These are phyloP conservation scores for Hiodon tergisus DNA, from an alignment of 2,113 vertebrate genomes.

Conservation along the genomic window DNA sequence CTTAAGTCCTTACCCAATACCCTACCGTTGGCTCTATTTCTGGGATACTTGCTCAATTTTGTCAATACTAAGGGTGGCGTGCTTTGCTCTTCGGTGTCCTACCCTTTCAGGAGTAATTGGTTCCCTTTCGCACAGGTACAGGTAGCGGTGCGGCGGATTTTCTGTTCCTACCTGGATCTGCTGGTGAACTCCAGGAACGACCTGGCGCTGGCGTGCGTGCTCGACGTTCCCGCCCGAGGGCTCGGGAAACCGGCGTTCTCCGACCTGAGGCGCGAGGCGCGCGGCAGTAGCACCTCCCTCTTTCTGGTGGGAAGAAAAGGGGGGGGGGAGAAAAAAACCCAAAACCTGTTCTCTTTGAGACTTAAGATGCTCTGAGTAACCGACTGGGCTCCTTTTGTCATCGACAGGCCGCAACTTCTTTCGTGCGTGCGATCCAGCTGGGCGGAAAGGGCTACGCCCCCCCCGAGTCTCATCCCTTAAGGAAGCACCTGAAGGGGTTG, in stretches of 20 bases:
- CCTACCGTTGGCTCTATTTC: too few species aligned
- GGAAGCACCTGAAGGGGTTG: conserved; percentile 78
- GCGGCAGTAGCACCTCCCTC: conserved; percentile 68
- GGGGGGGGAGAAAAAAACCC: too few species aligned
- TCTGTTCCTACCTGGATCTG: conserved; percentile 81
- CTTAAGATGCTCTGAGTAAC: conserved; percentile 40
- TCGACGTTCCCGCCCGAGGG: conserved; percentile 76
- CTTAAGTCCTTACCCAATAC: too few species aligned
- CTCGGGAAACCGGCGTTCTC: conserved; percentile 82
- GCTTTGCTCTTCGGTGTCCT: background rate
- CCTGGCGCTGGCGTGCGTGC: conserved; percentile 71
- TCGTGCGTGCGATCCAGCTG: conserved; percentile 79
- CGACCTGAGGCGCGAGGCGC: conserved; percentile 72
- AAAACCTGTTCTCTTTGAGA: background rate
- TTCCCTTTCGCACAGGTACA: conserved; percentile 49
- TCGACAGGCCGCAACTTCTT: conserved; percentile 72
- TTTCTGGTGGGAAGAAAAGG: conserved; percentile 70
- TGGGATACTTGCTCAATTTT: background rate
- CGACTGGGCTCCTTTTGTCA: background rate
- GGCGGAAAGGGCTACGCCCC: conserved; percentile 84
- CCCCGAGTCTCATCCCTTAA: conserved; percentile 72
- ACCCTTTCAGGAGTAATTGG: background rate
- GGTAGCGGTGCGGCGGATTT: conserved; percentile 61
- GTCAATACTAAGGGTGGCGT: too few species aligned
- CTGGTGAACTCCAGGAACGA: conserved; percentile 88